Base-by-base conservation (phyloP, 2,797 vertebrate species). In the Chaunax sp. region DNA sequence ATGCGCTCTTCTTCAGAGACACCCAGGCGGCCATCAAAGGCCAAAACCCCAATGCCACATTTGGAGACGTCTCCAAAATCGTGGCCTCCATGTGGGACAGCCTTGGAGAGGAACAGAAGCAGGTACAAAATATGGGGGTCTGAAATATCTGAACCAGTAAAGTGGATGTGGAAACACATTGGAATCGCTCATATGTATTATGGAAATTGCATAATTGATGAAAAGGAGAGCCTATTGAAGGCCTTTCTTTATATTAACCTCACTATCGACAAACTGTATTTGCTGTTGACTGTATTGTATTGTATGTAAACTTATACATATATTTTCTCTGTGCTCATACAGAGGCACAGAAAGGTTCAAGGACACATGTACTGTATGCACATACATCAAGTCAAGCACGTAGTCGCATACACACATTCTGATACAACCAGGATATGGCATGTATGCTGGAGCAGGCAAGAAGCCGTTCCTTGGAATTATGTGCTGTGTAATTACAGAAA, bases 61-160 rank as follows among this genome's bases (percentile, higher is more conserved):
- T 99, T 0, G 98, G 98, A 19, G 98, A 98, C 0, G 98, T 99
- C 63, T 99, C 98, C 0, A 99, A 99, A 92, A 98, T 99, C 0
- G 98, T 99, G 89, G 98, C 98, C 0, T 99, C 98, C 0, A 99
- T 99, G 98, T 99, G 98, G 98, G 98, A 99, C 91, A 96, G 97
- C 76, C 63, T 99, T 72, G 98, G 97, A 58, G 98, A 99, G 87
- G 97, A 99, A 66, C 98, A 99, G 89, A 99, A 99, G 72, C 98
- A 99, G 94, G 98, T 97, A 86, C 1, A 28, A 47, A 60, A 12
- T 12, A 45, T 45, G 1, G 7, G 3, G 6, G 7, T 56, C 5
- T 22, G n/a, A 22, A 20, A 50, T 37, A 30, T 25, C 5, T 28
- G 10, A 44, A 56, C 38, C 11, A 49, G 57, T 11, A 19, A 19